Conservation (phyloP, 2,113 vertebrate genomes). For the Corydoras sp. region DNA sequence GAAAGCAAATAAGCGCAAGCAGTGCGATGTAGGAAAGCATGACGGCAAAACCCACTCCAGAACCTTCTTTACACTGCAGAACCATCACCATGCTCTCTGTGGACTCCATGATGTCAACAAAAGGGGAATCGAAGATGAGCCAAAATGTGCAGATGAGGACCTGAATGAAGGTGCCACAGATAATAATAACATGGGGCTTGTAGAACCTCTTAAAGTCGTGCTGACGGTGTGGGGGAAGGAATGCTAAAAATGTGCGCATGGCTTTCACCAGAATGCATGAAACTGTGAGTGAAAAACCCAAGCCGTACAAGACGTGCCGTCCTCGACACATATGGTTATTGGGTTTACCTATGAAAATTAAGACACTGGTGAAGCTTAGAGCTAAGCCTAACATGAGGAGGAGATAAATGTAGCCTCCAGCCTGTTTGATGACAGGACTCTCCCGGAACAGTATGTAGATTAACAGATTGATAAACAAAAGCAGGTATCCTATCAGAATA, state of each 20-base stretch:
- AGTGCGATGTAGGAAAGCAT: slow-evolving; percentile 56
- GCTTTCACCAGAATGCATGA: slow-evolving; percentile 60
- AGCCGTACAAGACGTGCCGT: slow-evolving; percentile 52
- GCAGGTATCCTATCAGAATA: slow-evolving; percentile 35
- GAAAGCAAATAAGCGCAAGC: slow-evolving; percentile 52
- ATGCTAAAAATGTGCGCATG: slow-evolving; percentile 50
- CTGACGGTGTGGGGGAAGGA: slow-evolving; percentile 39
- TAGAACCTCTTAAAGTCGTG: slow-evolving; percentile 37
- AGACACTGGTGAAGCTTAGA: slow-evolving; percentile 46
- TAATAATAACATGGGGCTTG: slow-evolving; percentile 48
- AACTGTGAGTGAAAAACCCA: slow-evolving; percentile 56
- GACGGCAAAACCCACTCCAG: slow-evolving; percentile 45
- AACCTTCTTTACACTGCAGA: slow-evolving; percentile 54
- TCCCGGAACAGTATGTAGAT: slow-evolving; percentile 41
- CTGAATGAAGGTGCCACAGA: slow-evolving; percentile 43
- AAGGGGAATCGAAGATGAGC: slow-evolving; percentile 47
- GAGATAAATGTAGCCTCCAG: slow-evolving; percentile 49
- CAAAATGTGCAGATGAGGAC: slow-evolving; percentile 52
- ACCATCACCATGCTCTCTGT: slow-evolving; percentile 33
- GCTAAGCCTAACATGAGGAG: slow-evolving; percentile 49
- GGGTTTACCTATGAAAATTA: slow-evolving; percentile 55
- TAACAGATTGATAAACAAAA: slow-evolving; percentile 39
- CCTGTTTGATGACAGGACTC: slow-evolving; percentile 52
- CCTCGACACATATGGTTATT: slow-evolving; percentile 42
- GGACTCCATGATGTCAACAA: background rate